These are phyloP conservation scores for Dasyprocta punctata DNA, from an alignment of 2,113 vertebrate genomes.

Conservation along the genomic window DNA sequence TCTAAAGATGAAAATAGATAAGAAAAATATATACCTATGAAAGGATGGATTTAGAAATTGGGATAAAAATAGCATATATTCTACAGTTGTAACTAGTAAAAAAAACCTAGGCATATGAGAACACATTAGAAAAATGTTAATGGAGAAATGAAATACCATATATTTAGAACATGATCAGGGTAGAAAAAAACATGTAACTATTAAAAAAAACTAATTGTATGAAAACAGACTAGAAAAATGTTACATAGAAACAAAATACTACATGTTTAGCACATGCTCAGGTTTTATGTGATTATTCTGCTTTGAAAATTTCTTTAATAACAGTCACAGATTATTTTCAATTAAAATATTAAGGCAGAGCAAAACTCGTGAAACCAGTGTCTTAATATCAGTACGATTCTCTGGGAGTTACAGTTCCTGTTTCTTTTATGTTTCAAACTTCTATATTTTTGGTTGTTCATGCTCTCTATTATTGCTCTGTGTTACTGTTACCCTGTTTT, in stretches of 20 bases:
- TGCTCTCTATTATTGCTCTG: background rate
- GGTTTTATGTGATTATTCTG: background rate
- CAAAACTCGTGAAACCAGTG: background rate
- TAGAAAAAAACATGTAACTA: background rate
- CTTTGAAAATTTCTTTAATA: constrained; percentile 5
- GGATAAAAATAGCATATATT: background rate
- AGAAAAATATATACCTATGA: background rate
- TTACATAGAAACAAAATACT: background rate
- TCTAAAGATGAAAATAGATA: background rate
- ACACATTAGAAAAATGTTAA: background rate
- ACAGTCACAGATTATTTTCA: background rate
- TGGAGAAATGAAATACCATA: background rate
- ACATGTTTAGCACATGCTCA: background rate
- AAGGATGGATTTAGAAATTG: constrained; percentile 14
- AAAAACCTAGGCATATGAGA: background rate
- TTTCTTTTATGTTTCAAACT: background rate
- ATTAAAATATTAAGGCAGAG: constrained; percentile 18
- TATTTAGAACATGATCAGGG: background rate
- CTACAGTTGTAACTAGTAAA: background rate
- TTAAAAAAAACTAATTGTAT: background rate
- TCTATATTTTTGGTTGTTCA: background rate
- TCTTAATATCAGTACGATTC: background rate
- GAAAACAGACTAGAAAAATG: background rate
- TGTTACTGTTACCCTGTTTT: background rate
- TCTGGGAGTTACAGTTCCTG: background rate